Percentiles rank a stretch among this genome's conserved stretches.
Conservation (phyloP, 1,140 invertebrate genomes). For the Apis dorsata region DNA sequence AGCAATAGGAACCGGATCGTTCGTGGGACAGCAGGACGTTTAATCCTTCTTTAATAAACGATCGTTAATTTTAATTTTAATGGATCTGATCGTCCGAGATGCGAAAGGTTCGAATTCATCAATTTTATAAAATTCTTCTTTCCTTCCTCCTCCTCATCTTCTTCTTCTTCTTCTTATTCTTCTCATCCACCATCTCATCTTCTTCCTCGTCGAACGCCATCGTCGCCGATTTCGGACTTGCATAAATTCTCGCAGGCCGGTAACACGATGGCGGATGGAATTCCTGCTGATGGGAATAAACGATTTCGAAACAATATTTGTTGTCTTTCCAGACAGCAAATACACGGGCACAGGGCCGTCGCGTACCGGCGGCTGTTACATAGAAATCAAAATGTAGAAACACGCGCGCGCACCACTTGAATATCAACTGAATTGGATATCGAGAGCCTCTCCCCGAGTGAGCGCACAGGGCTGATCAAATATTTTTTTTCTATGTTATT, state of each 20-base stretch:
- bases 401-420: slow-evolving; percentile 64
- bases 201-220: neutral
- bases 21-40: too few relatives aligned
- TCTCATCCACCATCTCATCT: too few relatives aligned
- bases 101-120: too few relatives aligned
- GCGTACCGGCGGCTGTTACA: slow-evolving; percentile 54
- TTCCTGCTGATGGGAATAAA: slow-evolving; percentile 59
- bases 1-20: too few relatives aligned
- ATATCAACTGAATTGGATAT: slow-evolving; percentile 69
- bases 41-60: too few relatives aligned
- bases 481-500: slow-evolving; percentile 59
- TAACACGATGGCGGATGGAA: slow-evolving; percentile 50
- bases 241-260: neutral
- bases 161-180: neutral
- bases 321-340: slow-evolving; percentile 66
- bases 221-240: neutral
- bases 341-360: slow-evolving; percentile 41
- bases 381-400: slow-evolving; percentile 68
- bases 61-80: too few relatives aligned
- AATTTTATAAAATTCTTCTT: neutral
- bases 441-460: slow-evolving; percentile 60
- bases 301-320: slow-evolving; percentile 66
- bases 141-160: neutral
- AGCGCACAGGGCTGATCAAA: slow-evolving; percentile 61
- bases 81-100: too few relatives aligned